These are phyloP conservation scores for Lithobates pipiens DNA, from an alignment of 2,797 vertebrate genomes.

Conservation along the genomic window DNA sequence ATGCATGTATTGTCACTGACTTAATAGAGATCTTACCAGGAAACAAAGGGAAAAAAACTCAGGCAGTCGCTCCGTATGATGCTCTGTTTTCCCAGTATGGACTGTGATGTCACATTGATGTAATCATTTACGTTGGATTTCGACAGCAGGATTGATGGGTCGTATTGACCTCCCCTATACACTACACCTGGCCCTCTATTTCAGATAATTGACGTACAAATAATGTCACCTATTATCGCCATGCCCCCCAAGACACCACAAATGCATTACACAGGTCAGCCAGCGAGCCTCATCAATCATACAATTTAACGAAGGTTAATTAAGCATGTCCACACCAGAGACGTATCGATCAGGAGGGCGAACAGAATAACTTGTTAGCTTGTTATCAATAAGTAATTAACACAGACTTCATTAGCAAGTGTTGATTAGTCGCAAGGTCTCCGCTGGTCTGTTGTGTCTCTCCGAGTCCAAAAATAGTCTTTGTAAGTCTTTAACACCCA, in stretches of 20 bases:
- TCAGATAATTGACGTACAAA: background rate
- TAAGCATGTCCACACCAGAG: conserved; percentile 32
- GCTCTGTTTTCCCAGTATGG: background rate
- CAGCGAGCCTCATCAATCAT: conserved; percentile 34
- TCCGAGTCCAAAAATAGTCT: background rate
- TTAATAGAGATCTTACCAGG: too few species aligned
- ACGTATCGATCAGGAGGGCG: conserved; percentile 28
- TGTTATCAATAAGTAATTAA: conserved; percentile 62
- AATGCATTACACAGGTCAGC: background rate
- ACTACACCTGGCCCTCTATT: background rate
- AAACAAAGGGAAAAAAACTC: too few species aligned
- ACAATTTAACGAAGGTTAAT: conserved; percentile 52
- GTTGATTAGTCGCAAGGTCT: conserved; percentile 40
- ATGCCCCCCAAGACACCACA: background rate
- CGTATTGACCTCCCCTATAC: conserved; percentile 1
- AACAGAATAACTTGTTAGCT: conserved; percentile 27
- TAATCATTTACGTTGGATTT: background rate
- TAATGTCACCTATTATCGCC: background rate
- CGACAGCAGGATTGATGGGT: background rate
- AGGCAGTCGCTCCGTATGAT: too few species aligned
- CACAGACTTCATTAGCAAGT: conserved; percentile 42
- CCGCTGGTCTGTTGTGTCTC: conserved; percentile 7
- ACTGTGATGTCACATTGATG: background rate
- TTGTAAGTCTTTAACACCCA: background rate
- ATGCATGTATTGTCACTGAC: background rate